Evolutionary conservation across 2,113 vertebrate genomes (phyloP).

Genomic region (Helogale parvula): DNA sequence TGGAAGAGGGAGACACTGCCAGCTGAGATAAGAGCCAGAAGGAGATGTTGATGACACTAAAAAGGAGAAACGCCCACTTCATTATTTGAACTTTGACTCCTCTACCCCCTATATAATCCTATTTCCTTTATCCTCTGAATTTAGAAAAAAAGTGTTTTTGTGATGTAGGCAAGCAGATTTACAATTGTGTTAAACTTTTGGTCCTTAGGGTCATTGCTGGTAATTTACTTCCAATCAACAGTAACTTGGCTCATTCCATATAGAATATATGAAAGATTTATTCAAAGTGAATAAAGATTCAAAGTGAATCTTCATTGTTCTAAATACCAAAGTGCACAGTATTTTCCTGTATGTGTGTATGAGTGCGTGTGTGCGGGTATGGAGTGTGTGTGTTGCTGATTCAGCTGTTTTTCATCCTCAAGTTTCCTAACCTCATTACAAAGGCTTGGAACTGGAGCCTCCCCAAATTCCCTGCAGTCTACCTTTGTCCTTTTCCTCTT

Average conservation of each 20-base stretch:
- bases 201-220: not conserved
- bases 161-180: not conserved
- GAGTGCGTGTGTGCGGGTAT: not conserved
- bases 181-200: not conserved
- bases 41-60: not conserved
- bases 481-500: not conserved
- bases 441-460: not conserved
- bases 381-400: not conserved
- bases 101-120: not conserved
- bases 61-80: not conserved
- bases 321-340: not conserved
- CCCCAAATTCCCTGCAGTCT: not conserved
- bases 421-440: conserved; percentile 20
- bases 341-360: not conserved
- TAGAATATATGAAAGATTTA: not conserved
- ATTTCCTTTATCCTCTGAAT: not conserved
- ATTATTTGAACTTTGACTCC: not conserved
- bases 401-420: not conserved
- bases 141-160: not conserved
- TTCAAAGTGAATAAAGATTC: not conserved
- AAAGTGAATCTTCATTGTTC: conserved; percentile 37
- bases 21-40: not conserved
- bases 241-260: conserved; percentile 19
- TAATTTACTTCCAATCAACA: conserved; percentile 40
- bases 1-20: no score